Conservation (phyloP, 2,797 vertebrate genomes). For the Darevskia mixta region DNA sequence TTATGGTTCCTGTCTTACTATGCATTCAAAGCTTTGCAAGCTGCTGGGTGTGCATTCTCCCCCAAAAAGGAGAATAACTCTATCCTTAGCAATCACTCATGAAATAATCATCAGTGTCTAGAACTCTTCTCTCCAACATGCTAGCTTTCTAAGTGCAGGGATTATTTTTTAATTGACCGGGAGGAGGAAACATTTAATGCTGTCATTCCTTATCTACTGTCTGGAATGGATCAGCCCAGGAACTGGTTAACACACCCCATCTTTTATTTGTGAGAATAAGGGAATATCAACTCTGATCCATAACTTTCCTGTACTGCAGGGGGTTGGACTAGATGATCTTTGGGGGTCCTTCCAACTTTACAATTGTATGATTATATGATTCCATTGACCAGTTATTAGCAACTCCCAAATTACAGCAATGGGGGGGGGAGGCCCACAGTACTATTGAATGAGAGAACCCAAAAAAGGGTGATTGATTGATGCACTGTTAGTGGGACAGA, state of each 20-base stretch:
- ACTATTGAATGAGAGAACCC: fast-evolving
- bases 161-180: neutral
- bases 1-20: neutral
- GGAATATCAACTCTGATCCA: neutral
- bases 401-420: no score
- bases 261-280: no score
- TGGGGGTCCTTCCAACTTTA: no score
- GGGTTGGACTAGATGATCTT: no score
- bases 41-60: no score
- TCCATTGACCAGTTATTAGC: neutral
- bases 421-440: no score
- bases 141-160: neutral
- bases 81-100: neutral
- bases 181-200: neutral
- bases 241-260: neutral
- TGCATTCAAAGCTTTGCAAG: neutral
- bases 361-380: no score
- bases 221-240: neutral
- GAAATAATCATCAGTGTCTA: neutral
- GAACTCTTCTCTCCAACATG: neutral
- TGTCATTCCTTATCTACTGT: neutral
- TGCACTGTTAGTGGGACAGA: neutral
- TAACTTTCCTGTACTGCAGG: no score
- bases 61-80: neutral
- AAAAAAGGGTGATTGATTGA: neutral